Percentiles rank a stretch among this genome's conserved stretches.
Conservation (phyloP, 2,888 invertebrate species). For the Pyralis farinalis region DNA sequence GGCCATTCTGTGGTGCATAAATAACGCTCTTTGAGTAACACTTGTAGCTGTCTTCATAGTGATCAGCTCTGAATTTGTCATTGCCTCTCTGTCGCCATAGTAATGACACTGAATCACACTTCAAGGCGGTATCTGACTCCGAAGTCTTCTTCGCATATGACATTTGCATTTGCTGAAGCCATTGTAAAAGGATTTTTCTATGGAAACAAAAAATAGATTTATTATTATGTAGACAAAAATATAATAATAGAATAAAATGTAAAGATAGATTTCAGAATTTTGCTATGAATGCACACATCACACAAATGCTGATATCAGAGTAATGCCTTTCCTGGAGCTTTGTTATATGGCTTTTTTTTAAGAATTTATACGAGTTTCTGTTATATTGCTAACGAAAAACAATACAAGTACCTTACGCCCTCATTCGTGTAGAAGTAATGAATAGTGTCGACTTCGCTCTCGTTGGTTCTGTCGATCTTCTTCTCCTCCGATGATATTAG, state of each 20-base stretch:
- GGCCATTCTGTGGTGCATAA: constrained; percentile 75
- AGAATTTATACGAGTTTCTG: too few relatives aligned
- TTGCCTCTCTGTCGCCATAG: constrained; percentile 79
- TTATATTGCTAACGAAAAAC: too few relatives aligned
- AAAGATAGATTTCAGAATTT: too few relatives aligned
- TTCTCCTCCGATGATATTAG: constrained; percentile 66
- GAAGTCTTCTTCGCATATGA: constrained; percentile 44
- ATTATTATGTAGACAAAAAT: too few relatives aligned
- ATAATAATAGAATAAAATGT: too few relatives aligned
- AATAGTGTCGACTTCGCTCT: constrained; percentile 63
- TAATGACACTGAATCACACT: constrained; percentile 54
- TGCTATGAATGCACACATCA: too few relatives aligned
- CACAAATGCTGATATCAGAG: too few relatives aligned
- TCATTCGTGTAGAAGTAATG: constrained; percentile 59
- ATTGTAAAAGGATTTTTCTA: constrained; percentile 59
- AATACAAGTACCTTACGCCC: constrained; percentile 59
- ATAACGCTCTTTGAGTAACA: constrained; percentile 83
- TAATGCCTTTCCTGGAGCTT: too few relatives aligned
- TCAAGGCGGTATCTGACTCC: constrained; percentile 50
- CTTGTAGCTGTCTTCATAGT: constrained; percentile 73
- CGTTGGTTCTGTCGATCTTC: constrained; percentile 59
- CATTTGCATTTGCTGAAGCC: constrained; percentile 57
- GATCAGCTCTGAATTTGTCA: constrained; percentile 76
- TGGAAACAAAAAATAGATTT: too few relatives aligned
- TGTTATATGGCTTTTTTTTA: too few relatives aligned